These are phyloP conservation scores for Drosophila arawakana DNA, from an alignment of 1,140 invertebrate genomes.

Conservation along the genomic window DNA sequence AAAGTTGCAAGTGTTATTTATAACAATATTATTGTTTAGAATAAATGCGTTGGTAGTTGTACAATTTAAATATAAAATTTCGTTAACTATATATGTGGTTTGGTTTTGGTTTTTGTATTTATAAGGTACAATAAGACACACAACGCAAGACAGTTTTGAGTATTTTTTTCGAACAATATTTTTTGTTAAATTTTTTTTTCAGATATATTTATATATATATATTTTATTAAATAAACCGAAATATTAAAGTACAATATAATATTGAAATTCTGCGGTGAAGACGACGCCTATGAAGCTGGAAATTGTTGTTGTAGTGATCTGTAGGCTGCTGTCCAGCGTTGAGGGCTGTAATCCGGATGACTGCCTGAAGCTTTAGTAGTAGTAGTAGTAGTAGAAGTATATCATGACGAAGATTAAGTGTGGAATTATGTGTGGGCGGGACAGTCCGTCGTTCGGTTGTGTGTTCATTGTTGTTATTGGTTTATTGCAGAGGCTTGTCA, in stretches of 20 bases:
- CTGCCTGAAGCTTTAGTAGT: slow-evolving; percentile 4
- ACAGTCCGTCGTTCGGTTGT: slow-evolving; percentile 40
- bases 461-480: slow-evolving; percentile 9
- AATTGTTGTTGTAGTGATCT: slow-evolving; percentile 35
- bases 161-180: slow-evolving; percentile 42
- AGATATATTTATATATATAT: slow-evolving; percentile 69
- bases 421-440: slow-evolving; percentile 20
- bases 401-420: slow-evolving; percentile 15
- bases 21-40: slow-evolving; percentile 68
- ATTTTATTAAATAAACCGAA: slow-evolving; percentile 84
- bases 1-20: slow-evolving; percentile 61
- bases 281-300: slow-evolving; percentile 46
- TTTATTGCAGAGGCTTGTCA: slow-evolving; percentile 55
- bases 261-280: slow-evolving; percentile 78
- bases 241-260: slow-evolving; percentile 84
- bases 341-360: slow-evolving; percentile 3
- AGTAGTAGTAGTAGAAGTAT: background rate
- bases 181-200: slow-evolving; percentile 56
- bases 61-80: slow-evolving; percentile 64
- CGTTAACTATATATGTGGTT: slow-evolving; percentile 28
- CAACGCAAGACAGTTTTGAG: slow-evolving; percentile 73
- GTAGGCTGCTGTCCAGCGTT: slow-evolving; percentile 34
- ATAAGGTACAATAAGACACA: slow-evolving; percentile 76
- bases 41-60: slow-evolving; percentile 75
- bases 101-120: slow-evolving; percentile 22